A percentile compares a stretch with the other conserved stretches of the same genome.
These are phyloP conservation scores for Colletes gigas DNA, from an alignment of 1,140 invertebrate genomes.

Conservation along the genomic window DNA sequence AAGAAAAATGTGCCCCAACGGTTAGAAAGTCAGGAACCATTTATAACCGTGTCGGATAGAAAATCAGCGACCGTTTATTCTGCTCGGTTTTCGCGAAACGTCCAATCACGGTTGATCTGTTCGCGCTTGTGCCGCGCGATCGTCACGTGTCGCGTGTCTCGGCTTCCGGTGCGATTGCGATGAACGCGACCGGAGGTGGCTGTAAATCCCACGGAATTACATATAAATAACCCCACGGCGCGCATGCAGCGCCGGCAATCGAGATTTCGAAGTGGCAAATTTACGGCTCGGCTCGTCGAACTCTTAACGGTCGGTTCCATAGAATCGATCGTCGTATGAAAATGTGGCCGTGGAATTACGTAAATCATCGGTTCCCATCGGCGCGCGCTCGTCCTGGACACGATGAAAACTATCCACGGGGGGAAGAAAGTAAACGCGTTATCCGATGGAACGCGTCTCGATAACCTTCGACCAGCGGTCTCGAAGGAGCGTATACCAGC, in stretches of 20 bases:
- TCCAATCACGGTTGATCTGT: slow-evolving; percentile 1
- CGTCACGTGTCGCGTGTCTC: slow-evolving; percentile 24
- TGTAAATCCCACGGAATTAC: slow-evolving; percentile 41
- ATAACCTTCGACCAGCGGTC: neutral
- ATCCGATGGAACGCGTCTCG: neutral
- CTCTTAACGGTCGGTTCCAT: neutral
- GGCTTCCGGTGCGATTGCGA: slow-evolving; percentile 30
- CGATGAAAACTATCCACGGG: slow-evolving; percentile 6
- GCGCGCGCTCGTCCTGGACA: too few relatives aligned
- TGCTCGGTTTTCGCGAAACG: neutral
- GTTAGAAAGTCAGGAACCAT: slow-evolving; percentile 30
- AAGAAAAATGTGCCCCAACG: too few relatives aligned
- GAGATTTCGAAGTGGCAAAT: slow-evolving; percentile 31
- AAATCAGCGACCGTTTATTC: slow-evolving; percentile 3
- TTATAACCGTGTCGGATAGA: slow-evolving; percentile 14
- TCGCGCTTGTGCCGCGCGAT: neutral
- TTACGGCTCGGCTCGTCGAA: slow-evolving; percentile 13
- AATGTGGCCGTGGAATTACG: slow-evolving; percentile 14
- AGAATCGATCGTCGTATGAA: slow-evolving; percentile 13
- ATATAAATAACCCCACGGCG: slow-evolving; percentile 34
- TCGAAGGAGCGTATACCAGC: neutral
- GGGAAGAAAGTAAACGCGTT: slow-evolving; percentile 1
- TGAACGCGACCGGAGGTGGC: slow-evolving; percentile 5
- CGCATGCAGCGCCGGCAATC: slow-evolving; percentile 7
- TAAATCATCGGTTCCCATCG: slow-evolving; percentile 23